Conservation (phyloP, 1,140 invertebrate species). For the Cheumatopsyche charites region DNA sequence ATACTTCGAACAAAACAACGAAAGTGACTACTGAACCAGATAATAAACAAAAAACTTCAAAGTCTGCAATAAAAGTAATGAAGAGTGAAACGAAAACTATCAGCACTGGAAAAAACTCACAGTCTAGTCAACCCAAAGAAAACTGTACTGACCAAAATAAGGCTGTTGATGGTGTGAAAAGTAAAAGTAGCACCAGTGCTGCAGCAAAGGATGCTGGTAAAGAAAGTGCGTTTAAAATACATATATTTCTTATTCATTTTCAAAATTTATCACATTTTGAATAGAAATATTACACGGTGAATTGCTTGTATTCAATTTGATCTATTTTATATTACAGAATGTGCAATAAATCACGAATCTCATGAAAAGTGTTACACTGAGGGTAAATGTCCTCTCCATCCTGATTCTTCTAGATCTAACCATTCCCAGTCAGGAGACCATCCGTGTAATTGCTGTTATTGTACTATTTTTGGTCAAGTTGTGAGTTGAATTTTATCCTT, state of each 20-base stretch:
- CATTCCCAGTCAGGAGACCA: constrained; percentile 49
- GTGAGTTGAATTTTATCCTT: constrained; percentile 49
- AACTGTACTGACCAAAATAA: not conserved
- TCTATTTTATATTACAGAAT: not conserved
- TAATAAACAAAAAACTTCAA: constrained; percentile 14
- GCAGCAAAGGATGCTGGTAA: no score
- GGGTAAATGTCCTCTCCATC: constrained; percentile 38
- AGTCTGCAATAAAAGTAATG: not conserved
- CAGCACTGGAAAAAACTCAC: not conserved
- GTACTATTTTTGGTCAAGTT: constrained; percentile 59
- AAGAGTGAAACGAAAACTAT: constrained; percentile 3
- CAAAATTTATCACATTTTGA: no score
- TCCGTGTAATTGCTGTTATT: constrained; percentile 59
- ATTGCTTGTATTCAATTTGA: no score
- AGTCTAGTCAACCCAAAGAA: not conserved
- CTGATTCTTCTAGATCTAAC: constrained; percentile 26
- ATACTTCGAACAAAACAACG: no score
- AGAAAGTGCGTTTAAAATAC: no score
- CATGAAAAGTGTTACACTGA: constrained; percentile 24
- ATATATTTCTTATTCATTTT: no score
- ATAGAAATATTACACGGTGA: no score
- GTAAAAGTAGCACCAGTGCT: not conserved
- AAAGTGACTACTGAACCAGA: not conserved
- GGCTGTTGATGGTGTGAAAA: not conserved
- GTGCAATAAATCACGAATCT: not conserved